Conservation (phyloP, 2,113 vertebrate genomes). For the Cebus imitator region DNA sequence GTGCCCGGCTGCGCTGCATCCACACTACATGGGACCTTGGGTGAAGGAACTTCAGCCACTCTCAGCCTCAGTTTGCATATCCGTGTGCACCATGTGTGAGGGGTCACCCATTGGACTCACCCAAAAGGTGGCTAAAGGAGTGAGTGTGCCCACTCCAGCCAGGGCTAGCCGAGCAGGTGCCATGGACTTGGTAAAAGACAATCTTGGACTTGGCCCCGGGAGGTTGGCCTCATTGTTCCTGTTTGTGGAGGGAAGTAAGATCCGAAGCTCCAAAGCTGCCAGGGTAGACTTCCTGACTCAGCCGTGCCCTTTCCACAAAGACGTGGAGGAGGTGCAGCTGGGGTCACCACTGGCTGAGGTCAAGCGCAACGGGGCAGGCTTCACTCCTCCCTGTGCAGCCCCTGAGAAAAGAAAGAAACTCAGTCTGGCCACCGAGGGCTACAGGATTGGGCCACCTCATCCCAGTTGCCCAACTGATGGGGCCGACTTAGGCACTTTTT, state of each 20-base stretch:
- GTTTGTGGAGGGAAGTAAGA: neutral
- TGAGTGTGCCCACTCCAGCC: neutral
- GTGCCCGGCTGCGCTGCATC: neutral
- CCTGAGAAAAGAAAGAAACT: neutral
- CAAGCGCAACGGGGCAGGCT: neutral
- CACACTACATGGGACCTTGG: neutral
- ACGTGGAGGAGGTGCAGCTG: neutral
- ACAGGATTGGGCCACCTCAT: neutral
- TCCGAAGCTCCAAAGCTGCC: neutral
- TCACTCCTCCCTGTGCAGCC: neutral
- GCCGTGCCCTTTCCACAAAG: neutral
- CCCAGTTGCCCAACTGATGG: neutral
- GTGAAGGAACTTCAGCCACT: neutral
- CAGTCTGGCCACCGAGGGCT: accelerated
- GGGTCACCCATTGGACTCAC: neutral
- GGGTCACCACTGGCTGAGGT: neutral
- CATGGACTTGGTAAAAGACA: neutral
- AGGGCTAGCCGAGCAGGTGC: neutral
- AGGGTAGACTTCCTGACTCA: neutral
- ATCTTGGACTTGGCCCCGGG: neutral
- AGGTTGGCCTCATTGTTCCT: neutral
- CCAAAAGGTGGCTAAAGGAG: neutral
- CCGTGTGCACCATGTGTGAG: neutral
- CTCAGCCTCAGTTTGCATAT: neutral
- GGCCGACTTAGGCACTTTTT: neutral